Evolutionary conservation across 2,888 invertebrate species (phyloP).

Genomic region (Rhorus exstirpatorius): DNA sequence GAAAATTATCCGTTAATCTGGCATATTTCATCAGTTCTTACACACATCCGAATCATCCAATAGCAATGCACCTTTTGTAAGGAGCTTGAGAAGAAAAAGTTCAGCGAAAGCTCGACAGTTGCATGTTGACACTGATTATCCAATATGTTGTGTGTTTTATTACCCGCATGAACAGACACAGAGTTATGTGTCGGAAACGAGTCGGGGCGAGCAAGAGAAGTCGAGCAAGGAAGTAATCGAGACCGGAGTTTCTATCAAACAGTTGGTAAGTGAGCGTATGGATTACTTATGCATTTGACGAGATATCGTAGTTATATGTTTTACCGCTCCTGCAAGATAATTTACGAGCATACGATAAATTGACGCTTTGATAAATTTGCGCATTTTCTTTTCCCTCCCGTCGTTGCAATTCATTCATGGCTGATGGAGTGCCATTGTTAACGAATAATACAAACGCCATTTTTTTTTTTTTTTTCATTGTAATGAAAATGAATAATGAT

Average conservation of each 20-base stretch:
- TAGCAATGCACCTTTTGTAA: background rate
- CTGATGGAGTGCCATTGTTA: slow-evolving; percentile 3
- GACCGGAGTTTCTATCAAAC: slow-evolving; percentile 86
- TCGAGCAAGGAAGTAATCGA: slow-evolving; percentile 85
- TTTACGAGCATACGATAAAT: slow-evolving; percentile 3
- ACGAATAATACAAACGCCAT: slow-evolving; percentile 1
- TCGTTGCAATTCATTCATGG: slow-evolving; percentile 13
- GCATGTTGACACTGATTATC: slow-evolving; percentile 67
- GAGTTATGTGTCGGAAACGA: slow-evolving; percentile 85
- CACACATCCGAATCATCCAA: background rate
- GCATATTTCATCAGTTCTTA: background rate
- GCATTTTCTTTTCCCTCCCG: background rate
- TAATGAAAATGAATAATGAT: slow-evolving; percentile 41
- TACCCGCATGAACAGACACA: slow-evolving; percentile 84
- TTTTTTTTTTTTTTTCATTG: too few species aligned
- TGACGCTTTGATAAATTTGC: background rate
- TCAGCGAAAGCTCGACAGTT: slow-evolving; percentile 45
- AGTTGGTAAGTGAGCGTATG: slow-evolving; percentile 85
- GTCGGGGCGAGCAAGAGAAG: slow-evolving; percentile 83
- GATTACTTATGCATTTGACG: slow-evolving; percentile 22
- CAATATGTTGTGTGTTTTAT: slow-evolving; percentile 69
- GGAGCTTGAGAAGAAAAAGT: slow-evolving; percentile 21
- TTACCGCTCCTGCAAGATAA: slow-evolving; percentile 21
- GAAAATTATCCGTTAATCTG: slow-evolving; percentile 5
- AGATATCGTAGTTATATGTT: slow-evolving; percentile 1